Percentiles rank a stretch among this genome's conserved stretches.
phyloP scores from a whole-genome alignment of 2,888 invertebrate species.

The Noctua janthina region DNA sequence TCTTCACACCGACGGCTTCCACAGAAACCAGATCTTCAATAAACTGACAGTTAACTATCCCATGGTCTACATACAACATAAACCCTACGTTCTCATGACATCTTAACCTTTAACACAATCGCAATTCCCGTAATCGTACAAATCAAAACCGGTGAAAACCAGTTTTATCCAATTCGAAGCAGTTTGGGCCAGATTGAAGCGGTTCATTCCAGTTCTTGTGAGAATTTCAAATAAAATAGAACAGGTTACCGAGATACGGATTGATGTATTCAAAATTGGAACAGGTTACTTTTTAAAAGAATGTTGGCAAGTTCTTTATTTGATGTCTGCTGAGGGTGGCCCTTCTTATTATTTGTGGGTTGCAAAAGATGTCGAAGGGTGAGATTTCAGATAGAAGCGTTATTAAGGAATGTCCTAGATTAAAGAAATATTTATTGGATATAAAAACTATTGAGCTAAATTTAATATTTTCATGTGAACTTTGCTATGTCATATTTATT shows the following conservation, averaged over 20 bases:
- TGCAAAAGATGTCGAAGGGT: conserved; percentile 4
- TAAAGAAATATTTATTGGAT: background rate
- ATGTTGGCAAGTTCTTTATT: conserved; percentile 29
- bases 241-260: conserved; percentile 62
- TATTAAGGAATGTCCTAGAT: background rate
- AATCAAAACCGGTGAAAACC: conserved; percentile 62
- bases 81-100: conserved; percentile 68
- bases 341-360: conserved; percentile 5
- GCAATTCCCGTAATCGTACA: conserved; percentile 64
- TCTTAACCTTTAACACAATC: conserved; percentile 61
- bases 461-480: background rate
- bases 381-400: background rate
- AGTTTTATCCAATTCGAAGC: conserved; percentile 68
- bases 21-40: conserved; percentile 19
- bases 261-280: conserved; percentile 59
- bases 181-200: conserved; percentile 64
- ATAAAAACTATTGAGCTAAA: background rate
- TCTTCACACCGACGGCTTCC: background rate
- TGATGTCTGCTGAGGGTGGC: background rate
- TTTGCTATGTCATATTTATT: background rate
- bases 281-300: conserved; percentile 65
- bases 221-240: conserved; percentile 59
- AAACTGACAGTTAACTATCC: background rate
- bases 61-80: conserved; percentile 16
- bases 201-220: conserved; percentile 61